A percentile compares a stretch with the other conserved stretches of the same genome.
Evolutionary conservation across 2,797 vertebrate genomes (phyloP).

Genomic region (Anguilla pacifica): DNA sequence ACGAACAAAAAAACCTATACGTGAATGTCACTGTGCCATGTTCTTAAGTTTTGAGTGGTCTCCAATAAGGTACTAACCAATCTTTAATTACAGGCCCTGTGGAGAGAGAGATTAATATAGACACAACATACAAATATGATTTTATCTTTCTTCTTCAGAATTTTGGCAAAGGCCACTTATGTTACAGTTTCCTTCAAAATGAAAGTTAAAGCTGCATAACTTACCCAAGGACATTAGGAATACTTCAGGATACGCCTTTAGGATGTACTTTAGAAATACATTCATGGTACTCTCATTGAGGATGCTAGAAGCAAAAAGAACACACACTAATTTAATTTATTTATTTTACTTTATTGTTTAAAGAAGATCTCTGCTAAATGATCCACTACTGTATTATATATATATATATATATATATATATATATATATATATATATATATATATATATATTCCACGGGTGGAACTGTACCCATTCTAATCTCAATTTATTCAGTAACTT

Average conservation of each 20-base stretch:
- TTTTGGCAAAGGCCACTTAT: constrained; percentile 85
- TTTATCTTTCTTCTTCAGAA: constrained; percentile 85
- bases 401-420: neutral
- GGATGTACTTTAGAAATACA: neutral
- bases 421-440: neutral
- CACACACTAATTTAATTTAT: neutral
- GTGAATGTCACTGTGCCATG: neutral
- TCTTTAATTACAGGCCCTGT: neutral
- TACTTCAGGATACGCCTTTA: neutral
- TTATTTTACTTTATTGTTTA: neutral
- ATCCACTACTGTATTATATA: neutral
- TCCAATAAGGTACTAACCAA: neutral
- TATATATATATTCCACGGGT: neutral
- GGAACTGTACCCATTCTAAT: neutral
- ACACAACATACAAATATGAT: constrained; percentile 56
- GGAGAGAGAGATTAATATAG: neutral
- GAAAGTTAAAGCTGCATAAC: constrained; percentile 33
- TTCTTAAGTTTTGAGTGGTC: neutral
- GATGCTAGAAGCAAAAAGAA: neutral
- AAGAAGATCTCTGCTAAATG: neutral
- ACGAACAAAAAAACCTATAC: neutral
- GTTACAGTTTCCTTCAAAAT: constrained; percentile 92
- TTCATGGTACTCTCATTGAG: neutral
- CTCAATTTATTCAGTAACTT: neutral
- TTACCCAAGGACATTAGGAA: neutral